Percentiles rank a stretch among this genome's conserved stretches.
phyloP scores from a whole-genome alignment of 2,113 vertebrate species.

The Onychorhynchus coronatus region DNA sequence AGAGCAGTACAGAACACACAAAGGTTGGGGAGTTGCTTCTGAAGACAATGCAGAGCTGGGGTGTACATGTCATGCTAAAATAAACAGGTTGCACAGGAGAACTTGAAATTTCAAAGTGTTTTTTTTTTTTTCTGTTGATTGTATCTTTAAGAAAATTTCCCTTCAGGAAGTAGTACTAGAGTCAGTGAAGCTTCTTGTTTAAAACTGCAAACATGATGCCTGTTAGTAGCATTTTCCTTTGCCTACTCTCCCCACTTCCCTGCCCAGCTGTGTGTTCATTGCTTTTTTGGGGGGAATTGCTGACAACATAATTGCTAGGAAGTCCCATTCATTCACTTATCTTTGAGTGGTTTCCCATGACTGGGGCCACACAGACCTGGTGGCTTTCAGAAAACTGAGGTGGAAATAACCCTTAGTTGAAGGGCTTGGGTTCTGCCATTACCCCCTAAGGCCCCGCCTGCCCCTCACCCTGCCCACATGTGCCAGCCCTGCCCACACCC shows the following conservation, averaged over 20 bases:
- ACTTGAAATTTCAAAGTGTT: background rate
- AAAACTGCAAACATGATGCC: background rate
- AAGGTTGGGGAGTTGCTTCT: background rate
- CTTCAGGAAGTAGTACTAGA: conserved; percentile 41
- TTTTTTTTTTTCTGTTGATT: conserved; percentile 3
- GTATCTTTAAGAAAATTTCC: conserved; percentile 47
- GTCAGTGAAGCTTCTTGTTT: background rate
- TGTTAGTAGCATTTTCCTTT: conserved; percentile 30
- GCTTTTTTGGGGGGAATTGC: background rate
- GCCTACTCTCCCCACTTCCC: background rate
- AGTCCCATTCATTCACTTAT: background rate
- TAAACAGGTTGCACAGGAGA: background rate
- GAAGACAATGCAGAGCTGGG: background rate
- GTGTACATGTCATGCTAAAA: background rate
- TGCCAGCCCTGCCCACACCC: rapidly evolving
- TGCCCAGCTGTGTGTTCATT: rapidly evolving
- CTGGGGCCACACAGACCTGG: background rate
- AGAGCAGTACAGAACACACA: background rate
- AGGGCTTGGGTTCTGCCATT: background rate
- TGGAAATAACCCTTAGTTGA: background rate
- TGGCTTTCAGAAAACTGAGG: background rate
- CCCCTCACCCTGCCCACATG: too few species aligned
- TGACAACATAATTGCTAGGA: background rate
- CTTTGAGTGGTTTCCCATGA: background rate
- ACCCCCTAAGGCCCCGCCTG: background rate